These are phyloP conservation scores for Ambastaia sidthimunki DNA, from an alignment of 2,797 vertebrate genomes.

Conservation along the genomic window DNA sequence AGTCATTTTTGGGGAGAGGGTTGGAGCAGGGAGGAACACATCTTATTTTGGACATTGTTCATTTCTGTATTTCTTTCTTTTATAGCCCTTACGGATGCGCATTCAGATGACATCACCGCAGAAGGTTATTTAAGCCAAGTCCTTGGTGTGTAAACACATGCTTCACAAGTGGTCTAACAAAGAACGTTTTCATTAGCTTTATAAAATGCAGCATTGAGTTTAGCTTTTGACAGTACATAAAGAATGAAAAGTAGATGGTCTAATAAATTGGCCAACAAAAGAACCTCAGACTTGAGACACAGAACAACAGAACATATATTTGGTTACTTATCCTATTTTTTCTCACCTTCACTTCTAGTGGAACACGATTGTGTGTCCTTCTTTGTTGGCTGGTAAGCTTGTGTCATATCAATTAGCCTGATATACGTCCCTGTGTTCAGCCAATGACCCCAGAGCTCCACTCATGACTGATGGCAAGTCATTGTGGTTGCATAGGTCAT, in stretches of 20 bases:
- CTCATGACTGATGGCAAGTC: slow-evolving; percentile 28
- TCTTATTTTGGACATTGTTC: too few species aligned
- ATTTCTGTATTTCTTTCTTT: too few species aligned
- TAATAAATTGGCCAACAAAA: neutral
- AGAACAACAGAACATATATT: neutral
- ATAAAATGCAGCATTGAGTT: too few species aligned
- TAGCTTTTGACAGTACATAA: neutral
- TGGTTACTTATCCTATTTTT: neutral
- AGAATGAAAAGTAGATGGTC: too few species aligned
- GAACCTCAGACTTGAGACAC: neutral
- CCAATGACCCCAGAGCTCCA: slow-evolving; percentile 20
- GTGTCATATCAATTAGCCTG: slow-evolving; percentile 37
- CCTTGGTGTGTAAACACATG: too few species aligned
- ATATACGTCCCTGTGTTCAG: slow-evolving; percentile 28
- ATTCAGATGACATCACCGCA: too few species aligned
- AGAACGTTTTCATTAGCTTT: too few species aligned
- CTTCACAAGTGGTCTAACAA: too few species aligned
- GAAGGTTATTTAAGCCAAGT: too few species aligned
- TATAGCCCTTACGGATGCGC: too few species aligned
- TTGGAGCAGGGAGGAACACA: too few species aligned
- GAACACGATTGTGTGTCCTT: slow-evolving; percentile 10
- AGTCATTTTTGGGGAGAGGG: too few species aligned
- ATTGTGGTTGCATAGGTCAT: slow-evolving; percentile 16
- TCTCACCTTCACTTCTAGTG: neutral
- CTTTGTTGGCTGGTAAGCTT: neutral